phyloP scores from a whole-genome alignment of 1,140 invertebrate genomes.

The Meloidogyne exigua region DNA sequence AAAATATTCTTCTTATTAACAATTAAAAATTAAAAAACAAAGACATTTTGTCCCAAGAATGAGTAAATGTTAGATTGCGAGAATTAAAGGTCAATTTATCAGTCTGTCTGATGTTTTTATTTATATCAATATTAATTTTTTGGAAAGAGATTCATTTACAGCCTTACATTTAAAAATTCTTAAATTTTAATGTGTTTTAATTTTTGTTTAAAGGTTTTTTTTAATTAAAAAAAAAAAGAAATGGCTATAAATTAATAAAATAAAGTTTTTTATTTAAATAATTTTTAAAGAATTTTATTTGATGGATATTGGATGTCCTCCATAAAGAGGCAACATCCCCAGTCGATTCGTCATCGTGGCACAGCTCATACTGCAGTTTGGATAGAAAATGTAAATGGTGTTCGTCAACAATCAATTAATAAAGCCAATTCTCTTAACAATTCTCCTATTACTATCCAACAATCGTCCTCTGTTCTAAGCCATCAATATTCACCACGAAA shows the following conservation, averaged over 20 bases:
- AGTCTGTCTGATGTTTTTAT: too few species aligned
- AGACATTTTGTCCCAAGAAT: background rate
- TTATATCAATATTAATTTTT: too few species aligned
- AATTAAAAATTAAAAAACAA: too few species aligned
- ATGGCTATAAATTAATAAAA: background rate
- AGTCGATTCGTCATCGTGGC: background rate
- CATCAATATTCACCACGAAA: background rate
- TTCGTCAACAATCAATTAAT: background rate
- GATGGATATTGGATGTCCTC: background rate
- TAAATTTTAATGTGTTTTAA: too few species aligned
- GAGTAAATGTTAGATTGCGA: background rate
- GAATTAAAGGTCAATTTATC: background rate
- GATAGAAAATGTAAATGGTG: background rate
- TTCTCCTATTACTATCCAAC: background rate
- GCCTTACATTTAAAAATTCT: too few species aligned
- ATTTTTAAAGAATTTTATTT: background rate
- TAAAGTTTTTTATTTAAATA: background rate
- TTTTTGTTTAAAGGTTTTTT: background rate
- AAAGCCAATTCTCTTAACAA: background rate
- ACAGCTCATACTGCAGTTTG: background rate
- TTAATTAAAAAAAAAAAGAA: too few species aligned
- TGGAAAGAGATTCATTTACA: too few species aligned
- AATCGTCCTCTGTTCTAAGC: background rate
- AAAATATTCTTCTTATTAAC: too few species aligned
- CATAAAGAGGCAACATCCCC: background rate